A percentile compares a stretch with the other conserved stretches of the same genome.
These are phyloP conservation scores for Aporophyla lueneburgensis DNA, from an alignment of 2,888 invertebrate genomes.

Conservation along the genomic window DNA sequence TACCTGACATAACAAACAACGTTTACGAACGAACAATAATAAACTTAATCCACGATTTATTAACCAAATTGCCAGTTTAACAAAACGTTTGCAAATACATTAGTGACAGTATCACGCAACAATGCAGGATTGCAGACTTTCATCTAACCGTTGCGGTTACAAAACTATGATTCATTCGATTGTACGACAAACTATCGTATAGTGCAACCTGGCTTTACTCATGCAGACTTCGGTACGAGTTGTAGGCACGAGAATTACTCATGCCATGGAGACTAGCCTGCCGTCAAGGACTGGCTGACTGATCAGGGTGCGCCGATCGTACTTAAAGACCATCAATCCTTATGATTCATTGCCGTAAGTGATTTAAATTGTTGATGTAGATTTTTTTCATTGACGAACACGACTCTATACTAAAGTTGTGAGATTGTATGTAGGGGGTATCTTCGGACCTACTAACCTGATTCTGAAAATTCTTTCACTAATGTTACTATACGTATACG, in stretches of 20 bases:
- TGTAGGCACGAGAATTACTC: too few relatives aligned
- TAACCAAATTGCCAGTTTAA: conserved; percentile 34
- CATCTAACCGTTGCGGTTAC: conserved; percentile 56
- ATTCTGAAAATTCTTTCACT: too few relatives aligned
- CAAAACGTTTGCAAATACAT: conserved; percentile 44
- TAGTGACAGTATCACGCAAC: conserved; percentile 52
- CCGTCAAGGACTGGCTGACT: not conserved
- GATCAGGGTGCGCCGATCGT: conserved; percentile 22
- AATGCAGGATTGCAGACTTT: conserved; percentile 55
- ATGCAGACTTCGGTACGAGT: not conserved
- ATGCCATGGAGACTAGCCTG: too few relatives aligned
- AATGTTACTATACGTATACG: too few relatives aligned
- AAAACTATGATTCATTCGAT: conserved; percentile 58
- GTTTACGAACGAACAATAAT: conserved; percentile 32
- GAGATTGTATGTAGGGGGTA: too few relatives aligned
- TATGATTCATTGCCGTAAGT: conserved; percentile 41
- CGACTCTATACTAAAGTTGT: not conserved
- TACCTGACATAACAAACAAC: conserved; percentile 16
- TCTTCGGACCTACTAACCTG: too few relatives aligned
- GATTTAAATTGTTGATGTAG: conserved; percentile 39
- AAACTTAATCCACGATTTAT: conserved; percentile 41
- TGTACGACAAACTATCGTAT: conserved; percentile 40
- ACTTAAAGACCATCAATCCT: not conserved
- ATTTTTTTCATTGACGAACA: conserved; percentile 10
- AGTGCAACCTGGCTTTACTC: conserved; percentile 26